Conservation (phyloP, 2,113 vertebrate genomes). For the Peromyscus leucopus region DNA sequence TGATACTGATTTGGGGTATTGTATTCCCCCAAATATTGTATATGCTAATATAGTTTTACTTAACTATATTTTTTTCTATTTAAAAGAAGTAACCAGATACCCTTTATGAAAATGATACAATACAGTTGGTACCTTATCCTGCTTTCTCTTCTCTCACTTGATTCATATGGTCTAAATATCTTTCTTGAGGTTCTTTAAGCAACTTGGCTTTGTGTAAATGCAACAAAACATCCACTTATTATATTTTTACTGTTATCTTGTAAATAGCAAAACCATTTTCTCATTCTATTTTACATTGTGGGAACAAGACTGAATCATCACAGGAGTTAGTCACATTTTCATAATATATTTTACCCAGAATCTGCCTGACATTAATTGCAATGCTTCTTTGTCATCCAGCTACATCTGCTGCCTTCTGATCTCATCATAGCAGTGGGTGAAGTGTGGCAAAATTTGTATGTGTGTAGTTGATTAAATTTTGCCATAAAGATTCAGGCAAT, state of each 20-base stretch:
- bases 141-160: background rate
- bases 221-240: conserved; percentile 45
- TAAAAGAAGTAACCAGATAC: background rate
- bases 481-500: background rate
- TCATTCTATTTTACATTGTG: background rate
- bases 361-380: conserved; percentile 58
- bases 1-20: no score
- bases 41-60: background rate
- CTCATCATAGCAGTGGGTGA: conserved; percentile 45
- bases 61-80: background rate
- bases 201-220: background rate
- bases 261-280: conserved; percentile 55
- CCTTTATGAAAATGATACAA: background rate
- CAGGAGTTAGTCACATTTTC: conserved; percentile 54
- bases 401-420: conserved; percentile 57
- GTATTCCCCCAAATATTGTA: no score
- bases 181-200: background rate
- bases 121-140: background rate
- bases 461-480: conserved; percentile 63
- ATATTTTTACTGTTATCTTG: background rate
- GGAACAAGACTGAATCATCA: background rate
- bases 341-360: conserved; percentile 48
- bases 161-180: background rate
- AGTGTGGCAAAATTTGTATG: conserved; percentile 65
- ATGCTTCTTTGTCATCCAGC: conserved; percentile 44